phyloP scores from a whole-genome alignment of 2,888 invertebrate species.

The Tetragonisca angustula region DNA sequence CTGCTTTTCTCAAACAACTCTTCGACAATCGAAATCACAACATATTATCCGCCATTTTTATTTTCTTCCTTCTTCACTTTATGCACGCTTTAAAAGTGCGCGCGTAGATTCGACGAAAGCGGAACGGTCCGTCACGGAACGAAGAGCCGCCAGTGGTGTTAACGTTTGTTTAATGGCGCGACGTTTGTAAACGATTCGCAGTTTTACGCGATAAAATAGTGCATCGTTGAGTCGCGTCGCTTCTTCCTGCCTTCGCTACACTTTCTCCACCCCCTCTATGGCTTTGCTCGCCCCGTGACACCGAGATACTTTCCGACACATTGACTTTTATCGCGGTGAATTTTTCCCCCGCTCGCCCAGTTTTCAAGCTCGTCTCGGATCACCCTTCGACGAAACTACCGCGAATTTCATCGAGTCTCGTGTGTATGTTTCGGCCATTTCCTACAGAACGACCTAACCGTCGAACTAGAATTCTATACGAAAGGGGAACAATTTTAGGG shows the following conservation, averaged over 20 bases:
- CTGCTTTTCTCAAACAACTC: too few species aligned
- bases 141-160: constrained; percentile 40
- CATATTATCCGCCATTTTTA: too few species aligned
- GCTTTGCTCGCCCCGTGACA: background rate
- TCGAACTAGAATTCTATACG: too few species aligned
- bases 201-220: constrained; percentile 44
- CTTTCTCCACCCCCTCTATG: background rate
- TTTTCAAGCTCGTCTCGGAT: background rate
- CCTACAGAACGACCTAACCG: too few species aligned
- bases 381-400: background rate
- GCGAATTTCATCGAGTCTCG: constrained; percentile 27
- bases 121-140: constrained; percentile 4
- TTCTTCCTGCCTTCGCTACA: background rate
- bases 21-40: too few species aligned
- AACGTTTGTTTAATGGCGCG: constrained; percentile 64
- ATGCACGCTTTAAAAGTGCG: too few species aligned
- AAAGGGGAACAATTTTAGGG: too few species aligned
- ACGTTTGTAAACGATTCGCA: constrained; percentile 51
- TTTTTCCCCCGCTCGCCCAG: constrained; percentile 17
- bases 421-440: too few species aligned
- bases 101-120: constrained; percentile 4
- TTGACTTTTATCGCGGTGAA: constrained; percentile 50
- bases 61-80: too few species aligned
- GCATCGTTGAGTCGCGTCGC: constrained; percentile 5
- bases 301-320: constrained; percentile 51